phyloP scores from a whole-genome alignment of 2,888 invertebrate genomes.

The Dryomyza anilis region DNA sequence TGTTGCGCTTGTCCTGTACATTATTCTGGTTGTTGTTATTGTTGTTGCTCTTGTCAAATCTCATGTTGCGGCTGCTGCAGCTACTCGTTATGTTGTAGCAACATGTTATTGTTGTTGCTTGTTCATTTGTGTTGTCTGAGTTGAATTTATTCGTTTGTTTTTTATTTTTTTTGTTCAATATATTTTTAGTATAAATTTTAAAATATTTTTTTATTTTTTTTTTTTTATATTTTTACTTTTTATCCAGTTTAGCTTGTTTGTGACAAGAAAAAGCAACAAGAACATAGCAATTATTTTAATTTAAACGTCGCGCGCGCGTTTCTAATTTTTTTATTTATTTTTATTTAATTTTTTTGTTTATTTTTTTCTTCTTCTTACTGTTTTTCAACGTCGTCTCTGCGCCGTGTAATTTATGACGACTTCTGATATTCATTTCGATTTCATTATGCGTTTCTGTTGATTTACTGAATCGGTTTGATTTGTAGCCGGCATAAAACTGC shows the following conservation, averaged over 20 bases:
- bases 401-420: neutral
- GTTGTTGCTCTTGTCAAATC: conserved; percentile 14
- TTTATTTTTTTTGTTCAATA: conserved; percentile 11
- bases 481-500: too few relatives aligned
- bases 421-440: neutral
- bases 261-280: conserved; percentile 8
- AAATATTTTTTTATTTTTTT: neutral
- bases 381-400: too few relatives aligned
- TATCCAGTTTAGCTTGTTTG: neutral
- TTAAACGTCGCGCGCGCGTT: neutral
- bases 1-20: conserved; percentile 6
- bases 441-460: too few relatives aligned
- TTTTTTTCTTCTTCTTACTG: too few relatives aligned
- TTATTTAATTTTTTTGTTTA: neutral
- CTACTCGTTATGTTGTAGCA: too few relatives aligned
- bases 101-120: conserved; percentile 3
- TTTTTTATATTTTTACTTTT: neutral
- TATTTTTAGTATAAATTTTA: too few relatives aligned
- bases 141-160: conserved; percentile 18
- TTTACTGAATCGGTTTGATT: too few relatives aligned
- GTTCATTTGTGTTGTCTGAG: conserved; percentile 19
- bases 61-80: conserved; percentile 27
- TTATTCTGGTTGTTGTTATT: conserved; percentile 21
- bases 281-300: conserved; percentile 8
- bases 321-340: neutral